Base-by-base conservation (phyloP, 2,113 vertebrate genomes). In the Tenebrosternarchus preto region DNA sequence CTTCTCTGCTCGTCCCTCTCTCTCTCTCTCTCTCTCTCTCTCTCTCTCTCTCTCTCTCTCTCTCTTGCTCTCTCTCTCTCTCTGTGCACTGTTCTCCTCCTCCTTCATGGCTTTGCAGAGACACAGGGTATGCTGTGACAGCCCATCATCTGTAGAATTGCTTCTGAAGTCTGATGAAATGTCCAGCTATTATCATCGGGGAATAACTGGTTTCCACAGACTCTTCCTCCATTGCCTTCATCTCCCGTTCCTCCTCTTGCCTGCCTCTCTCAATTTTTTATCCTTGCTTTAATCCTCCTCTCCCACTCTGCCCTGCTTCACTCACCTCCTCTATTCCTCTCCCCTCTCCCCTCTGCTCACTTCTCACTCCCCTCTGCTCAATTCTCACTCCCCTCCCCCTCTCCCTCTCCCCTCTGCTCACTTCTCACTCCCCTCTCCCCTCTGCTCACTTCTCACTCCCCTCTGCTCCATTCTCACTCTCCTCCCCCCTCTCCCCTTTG, bases 311-410 rank as follows among this genome's bases (percentile, higher is more conserved):
- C 17, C 46, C 43, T 22, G 5, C n/a, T 19, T 63, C 57, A 61
- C 31, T 29, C n/a, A n/a, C 70, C 81, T 75, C 27, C 78, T 82
- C 27, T 78, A 84, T 29, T 71, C 59, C 50, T 39, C 24, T 70
- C 77, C 36, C 68, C 78, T 78, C 55, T 20, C 50, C 16, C 16
- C 55, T 55, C 22, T 74, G 76, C 50, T 60, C 77, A 79, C 61
- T n/a, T 59, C 15, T 70, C 70, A 9, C 43, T 46, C 43, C 43
- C 8, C 43, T 46, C 11, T 12, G 6, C 43, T 12, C n/a, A n/a
- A n/a, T 46, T 9, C 11, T 12, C 43, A 1, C 43, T 46, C 3
- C 7, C 43, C 8, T 46, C 43, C 3, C 43, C 43, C 36, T 39
- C 36, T 39, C 36, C 36, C 36, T 39, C 36, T 7, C 36, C 36